Evolutionary conservation across 30 jellyfish, hydroid and myxozoan genomes (phyloP).

Genomic region (Euphysa ruthae): DNA sequence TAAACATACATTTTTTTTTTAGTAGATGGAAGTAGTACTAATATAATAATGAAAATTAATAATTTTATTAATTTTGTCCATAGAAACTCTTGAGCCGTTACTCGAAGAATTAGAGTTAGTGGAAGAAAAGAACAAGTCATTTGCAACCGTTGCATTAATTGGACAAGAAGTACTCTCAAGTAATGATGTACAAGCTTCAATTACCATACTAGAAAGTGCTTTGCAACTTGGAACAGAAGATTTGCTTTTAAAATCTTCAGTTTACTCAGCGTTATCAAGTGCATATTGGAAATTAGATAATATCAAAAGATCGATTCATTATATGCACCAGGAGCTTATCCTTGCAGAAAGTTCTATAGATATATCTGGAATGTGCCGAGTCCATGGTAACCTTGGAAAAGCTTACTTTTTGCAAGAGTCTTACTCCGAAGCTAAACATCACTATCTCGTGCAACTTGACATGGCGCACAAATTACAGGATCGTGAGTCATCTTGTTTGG

Average conservation of each 20-base stretch:
- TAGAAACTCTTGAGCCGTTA: conserved; percentile 80
- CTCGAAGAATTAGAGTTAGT: conserved; percentile 54
- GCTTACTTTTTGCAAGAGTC: conserved; percentile 65
- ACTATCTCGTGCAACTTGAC: conserved; percentile 58
- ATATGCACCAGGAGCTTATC: conserved; percentile 81
- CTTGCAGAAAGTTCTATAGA: conserved; percentile 61
- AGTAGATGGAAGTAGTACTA: no score
- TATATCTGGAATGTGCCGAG: conserved; percentile 69
- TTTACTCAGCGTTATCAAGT: conserved; percentile 74
- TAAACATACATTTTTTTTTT: no score
- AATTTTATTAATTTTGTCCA: no score
- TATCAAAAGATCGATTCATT: conserved; percentile 67
- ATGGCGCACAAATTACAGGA: conserved; percentile 49
- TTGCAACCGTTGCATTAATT: conserved; percentile 71
- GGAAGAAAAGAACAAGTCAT: conserved; percentile 67
- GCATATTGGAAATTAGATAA: conserved; percentile 87
- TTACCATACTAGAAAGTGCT: conserved; percentile 79
- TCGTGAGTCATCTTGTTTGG: conserved; percentile 39
- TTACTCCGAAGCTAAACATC: conserved; percentile 70
- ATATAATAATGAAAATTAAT: no score
- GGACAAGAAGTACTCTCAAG: conserved; percentile 87
- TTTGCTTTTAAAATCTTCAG: conserved; percentile 55
- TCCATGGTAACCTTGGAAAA: conserved; percentile 91
- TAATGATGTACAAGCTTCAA: conserved; percentile 68
- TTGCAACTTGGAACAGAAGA: conserved; percentile 80